phyloP scores from a whole-genome alignment of 1,140 invertebrate genomes.

The Diabrotica virgifera region DNA sequence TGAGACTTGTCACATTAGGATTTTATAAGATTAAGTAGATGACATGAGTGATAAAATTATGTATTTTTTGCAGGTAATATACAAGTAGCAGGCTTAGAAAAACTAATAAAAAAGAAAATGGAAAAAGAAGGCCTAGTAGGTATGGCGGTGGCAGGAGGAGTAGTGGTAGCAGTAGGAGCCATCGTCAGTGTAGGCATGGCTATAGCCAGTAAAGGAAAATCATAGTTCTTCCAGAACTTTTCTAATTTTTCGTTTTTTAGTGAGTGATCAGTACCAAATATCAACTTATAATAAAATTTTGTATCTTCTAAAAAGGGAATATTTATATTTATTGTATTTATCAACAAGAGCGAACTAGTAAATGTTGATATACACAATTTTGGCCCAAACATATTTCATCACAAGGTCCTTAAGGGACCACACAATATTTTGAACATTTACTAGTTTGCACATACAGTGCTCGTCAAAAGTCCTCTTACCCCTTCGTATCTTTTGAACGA shows the following conservation, averaged over 20 bases:
- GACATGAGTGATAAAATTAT: background rate
- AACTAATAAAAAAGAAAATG: conserved; percentile 82
- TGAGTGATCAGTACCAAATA: background rate
- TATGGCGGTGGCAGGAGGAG: conserved; percentile 83
- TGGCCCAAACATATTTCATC: too few species aligned
- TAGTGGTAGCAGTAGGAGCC: conserved; percentile 74
- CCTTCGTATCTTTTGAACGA: too few species aligned
- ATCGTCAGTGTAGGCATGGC: conserved; percentile 77
- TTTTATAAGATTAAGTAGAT: too few species aligned
- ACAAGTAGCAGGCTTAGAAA: conserved; percentile 76
- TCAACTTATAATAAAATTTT: background rate
- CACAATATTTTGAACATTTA: too few species aligned
- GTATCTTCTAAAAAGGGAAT: background rate
- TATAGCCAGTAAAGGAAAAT: conserved; percentile 61
- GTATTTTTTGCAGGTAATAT: conserved; percentile 59
- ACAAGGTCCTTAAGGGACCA: too few species aligned
- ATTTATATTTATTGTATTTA: background rate
- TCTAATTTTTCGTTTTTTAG: background rate
- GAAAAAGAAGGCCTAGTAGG: conserved; percentile 85
- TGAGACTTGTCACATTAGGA: too few species aligned
- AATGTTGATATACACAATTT: too few species aligned
- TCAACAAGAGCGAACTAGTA: too few species aligned
- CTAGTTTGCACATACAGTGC: too few species aligned
- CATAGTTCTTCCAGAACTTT: conserved; percentile 26
- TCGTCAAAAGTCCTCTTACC: too few species aligned